Conservation (phyloP, 2,797 vertebrate species). For the Myoxocephalus aenaeus region DNA sequence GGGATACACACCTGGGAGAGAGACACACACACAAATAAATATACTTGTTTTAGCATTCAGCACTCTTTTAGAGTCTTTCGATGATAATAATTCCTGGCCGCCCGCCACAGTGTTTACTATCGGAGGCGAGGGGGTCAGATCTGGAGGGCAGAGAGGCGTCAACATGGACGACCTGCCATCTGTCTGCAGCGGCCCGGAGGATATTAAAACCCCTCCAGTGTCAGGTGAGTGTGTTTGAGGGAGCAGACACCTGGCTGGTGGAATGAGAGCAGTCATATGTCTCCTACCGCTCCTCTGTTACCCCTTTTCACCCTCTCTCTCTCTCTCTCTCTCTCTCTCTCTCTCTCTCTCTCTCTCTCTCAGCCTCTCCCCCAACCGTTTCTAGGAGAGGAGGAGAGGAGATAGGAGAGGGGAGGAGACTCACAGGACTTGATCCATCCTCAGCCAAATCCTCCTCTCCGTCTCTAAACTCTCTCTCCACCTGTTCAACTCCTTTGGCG, state of each 20-base stretch:
- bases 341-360: not conserved
- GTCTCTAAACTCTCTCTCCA: constrained; percentile 27
- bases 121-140: constrained; percentile 66
- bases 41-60: constrained; percentile 31
- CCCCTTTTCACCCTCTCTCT: not conserved
- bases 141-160: constrained; percentile 65
- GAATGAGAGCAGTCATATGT: constrained; percentile 69
- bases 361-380: too few relatives aligned
- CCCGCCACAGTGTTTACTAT: constrained; percentile 67
- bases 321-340: not conserved
- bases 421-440: constrained; percentile 34
- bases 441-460: constrained; percentile 37
- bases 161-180: constrained; percentile 69
- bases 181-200: constrained; percentile 57
- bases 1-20: constrained; percentile 87
- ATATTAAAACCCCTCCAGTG: constrained; percentile 69
- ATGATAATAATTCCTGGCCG: constrained; percentile 41
- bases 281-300: constrained; percentile 13
- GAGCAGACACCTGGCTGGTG: constrained; percentile 66
- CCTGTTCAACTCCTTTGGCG: constrained; percentile 19
- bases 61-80: constrained; percentile 38
- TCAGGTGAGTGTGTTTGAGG: constrained; percentile 59
- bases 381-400: too few relatives aligned
- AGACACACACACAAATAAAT: too few relatives aligned
- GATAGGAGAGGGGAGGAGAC: not conserved